These are phyloP conservation scores for Chaetorhynchus papuensis DNA, from an alignment of 2,113 vertebrate genomes.

Conservation along the genomic window DNA sequence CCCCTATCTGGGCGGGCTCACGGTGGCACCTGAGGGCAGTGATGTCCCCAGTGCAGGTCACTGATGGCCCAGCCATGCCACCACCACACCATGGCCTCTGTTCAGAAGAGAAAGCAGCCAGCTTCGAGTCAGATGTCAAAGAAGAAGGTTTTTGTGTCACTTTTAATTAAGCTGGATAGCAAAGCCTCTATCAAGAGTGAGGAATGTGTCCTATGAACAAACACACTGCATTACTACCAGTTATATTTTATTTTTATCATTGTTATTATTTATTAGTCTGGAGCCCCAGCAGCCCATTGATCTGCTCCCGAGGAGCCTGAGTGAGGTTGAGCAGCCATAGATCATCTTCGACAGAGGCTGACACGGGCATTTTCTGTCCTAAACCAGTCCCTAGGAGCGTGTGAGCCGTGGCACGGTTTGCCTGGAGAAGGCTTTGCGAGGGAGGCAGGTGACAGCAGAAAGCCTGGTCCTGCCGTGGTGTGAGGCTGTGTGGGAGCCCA, in stretches of 20 bases:
- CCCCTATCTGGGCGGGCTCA: rapidly evolving
- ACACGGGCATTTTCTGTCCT: not conserved
- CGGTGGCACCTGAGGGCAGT: not conserved
- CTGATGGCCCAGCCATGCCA: not conserved
- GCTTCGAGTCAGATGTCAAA: not conserved
- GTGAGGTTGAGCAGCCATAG: not conserved
- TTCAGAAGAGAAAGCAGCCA: not conserved
- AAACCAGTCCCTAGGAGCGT: rapidly evolving
- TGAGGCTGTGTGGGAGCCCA: not conserved
- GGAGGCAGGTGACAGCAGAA: not conserved
- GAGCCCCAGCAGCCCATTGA: not conserved
- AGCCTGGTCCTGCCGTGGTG: not conserved
- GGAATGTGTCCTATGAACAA: not conserved
- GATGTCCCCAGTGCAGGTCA: rapidly evolving
- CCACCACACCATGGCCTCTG: not conserved
- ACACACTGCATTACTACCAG: not conserved
- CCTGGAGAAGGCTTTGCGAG: not conserved
- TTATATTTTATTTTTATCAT: not conserved
- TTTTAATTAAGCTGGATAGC: not conserved
- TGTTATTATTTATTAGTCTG: slow-evolving; percentile 40
- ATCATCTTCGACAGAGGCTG: not conserved
- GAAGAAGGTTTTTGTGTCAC: not conserved
- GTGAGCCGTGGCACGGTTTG: not conserved
- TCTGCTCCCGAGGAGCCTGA: not conserved
- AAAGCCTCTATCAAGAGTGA: not conserved